Evolutionary conservation across 1,140 invertebrate species (phyloP).

Genomic region (Cydia strobilella): DNA sequence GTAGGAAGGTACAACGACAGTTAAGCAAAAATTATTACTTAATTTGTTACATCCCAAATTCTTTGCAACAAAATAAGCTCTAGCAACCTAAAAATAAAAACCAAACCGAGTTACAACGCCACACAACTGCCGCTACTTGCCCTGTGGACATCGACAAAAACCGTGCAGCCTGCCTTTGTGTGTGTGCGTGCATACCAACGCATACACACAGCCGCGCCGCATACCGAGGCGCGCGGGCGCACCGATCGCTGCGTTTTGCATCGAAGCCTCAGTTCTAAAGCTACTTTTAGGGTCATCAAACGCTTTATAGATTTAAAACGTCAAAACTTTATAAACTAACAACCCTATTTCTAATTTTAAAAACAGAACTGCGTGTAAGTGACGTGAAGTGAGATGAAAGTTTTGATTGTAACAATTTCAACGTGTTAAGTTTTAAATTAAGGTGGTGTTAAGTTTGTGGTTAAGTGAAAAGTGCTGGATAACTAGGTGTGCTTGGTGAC

Average conservation of each 20-base stretch:
- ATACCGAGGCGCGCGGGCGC: constrained; percentile 70
- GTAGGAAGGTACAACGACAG: too few species aligned
- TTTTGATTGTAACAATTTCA: constrained; percentile 36
- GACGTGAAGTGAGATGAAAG: constrained; percentile 26
- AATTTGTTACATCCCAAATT: too few species aligned
- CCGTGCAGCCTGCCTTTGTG: constrained; percentile 62
- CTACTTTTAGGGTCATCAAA: constrained; percentile 75
- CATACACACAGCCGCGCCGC: constrained; percentile 54
- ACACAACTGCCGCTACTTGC: constrained; percentile 66
- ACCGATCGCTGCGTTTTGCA: constrained; percentile 72
- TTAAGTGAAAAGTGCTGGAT: constrained; percentile 41
- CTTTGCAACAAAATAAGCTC: too few species aligned
- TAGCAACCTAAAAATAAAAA: background rate
- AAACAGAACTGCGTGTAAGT: constrained; percentile 37
- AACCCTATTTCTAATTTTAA: constrained; percentile 29
- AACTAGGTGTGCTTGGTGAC: constrained; percentile 43
- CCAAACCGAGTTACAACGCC: constrained; percentile 55
- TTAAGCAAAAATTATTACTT: too few species aligned
- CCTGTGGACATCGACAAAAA: constrained; percentile 79
- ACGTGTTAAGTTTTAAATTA: constrained; percentile 46
- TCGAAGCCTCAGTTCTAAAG: constrained; percentile 71
- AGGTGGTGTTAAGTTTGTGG: constrained; percentile 38
- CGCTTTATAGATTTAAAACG: constrained; percentile 59
- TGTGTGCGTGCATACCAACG: constrained; percentile 52
- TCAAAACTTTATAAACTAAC: constrained; percentile 22